These are phyloP conservation scores for Acrocephalus arundinaceus DNA, from an alignment of 2,113 vertebrate genomes.

Conservation along the genomic window DNA sequence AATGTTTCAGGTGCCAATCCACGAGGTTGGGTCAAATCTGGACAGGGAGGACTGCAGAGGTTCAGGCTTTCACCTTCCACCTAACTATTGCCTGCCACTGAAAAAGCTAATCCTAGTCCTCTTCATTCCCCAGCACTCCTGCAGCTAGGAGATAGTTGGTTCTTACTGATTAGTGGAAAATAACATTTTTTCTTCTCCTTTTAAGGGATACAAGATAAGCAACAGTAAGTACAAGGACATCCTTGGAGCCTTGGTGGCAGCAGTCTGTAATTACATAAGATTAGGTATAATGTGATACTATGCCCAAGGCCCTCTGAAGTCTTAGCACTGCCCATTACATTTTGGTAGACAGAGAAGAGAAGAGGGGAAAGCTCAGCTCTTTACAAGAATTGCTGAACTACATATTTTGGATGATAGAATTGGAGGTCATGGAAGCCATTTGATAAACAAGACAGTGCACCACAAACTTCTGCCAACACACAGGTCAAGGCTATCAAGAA, in stretches of 20 bases:
- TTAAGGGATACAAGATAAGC: slow-evolving; percentile 23
- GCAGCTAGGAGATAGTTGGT: slow-evolving; percentile 35
- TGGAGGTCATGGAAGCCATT: background rate
- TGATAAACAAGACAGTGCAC: background rate
- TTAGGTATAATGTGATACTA: slow-evolving; percentile 32
- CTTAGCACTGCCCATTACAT: background rate
- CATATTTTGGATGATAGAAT: background rate
- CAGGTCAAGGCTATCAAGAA: background rate
- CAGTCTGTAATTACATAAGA: slow-evolving; percentile 22
- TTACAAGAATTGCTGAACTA: background rate
- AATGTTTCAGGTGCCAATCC: background rate
- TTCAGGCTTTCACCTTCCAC: background rate
- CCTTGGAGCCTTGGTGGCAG: background rate
- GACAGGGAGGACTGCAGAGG: background rate
- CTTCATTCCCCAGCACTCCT: background rate
- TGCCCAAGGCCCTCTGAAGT: background rate
- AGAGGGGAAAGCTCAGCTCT: background rate
- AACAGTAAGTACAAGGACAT: background rate
- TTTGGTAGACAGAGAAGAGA: background rate
- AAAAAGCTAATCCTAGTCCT: slow-evolving; percentile 2
- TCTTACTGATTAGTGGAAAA: background rate
- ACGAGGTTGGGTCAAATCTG: rapidly evolving
- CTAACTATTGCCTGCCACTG: background rate
- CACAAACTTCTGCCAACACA: background rate
- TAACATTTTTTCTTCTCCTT: background rate